Percentiles rank a stretch among this genome's conserved stretches.
These are phyloP conservation scores for Caenorhabditis afra DNA, from an alignment of 2,888 invertebrate species.

Conservation along the genomic window DNA sequence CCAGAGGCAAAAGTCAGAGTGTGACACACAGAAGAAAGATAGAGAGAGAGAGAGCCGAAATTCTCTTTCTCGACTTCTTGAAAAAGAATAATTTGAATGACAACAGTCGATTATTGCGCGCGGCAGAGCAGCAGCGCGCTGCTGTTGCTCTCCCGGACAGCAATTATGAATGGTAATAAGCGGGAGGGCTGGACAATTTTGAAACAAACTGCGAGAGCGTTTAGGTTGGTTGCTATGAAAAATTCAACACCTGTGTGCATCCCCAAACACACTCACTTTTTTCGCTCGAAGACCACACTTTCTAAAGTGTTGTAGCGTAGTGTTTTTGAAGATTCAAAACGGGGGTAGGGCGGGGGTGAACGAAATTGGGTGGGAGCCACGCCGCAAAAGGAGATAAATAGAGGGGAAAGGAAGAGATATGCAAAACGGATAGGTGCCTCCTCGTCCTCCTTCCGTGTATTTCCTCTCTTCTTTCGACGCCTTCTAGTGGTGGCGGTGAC, in stretches of 20 bases:
- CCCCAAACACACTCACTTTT: too few species aligned
- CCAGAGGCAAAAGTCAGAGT: neutral
- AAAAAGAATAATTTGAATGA: neutral
- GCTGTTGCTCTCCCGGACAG: too few species aligned
- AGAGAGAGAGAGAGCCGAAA: slow-evolving; percentile 18
- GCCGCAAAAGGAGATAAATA: neutral
- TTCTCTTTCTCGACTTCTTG: neutral
- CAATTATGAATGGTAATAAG: neutral
- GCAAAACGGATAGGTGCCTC: neutral
- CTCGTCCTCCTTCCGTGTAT: neutral
- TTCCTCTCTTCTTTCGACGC: neutral
- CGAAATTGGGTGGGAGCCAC: too few species aligned
- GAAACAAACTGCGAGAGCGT: too few species aligned
- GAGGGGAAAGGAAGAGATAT: neutral
- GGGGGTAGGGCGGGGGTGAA: too few species aligned
- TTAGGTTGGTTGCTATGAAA: too few species aligned
- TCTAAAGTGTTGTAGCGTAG: too few species aligned
- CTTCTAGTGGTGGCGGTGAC: neutral
- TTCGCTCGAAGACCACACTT: too few species aligned
- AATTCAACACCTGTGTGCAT: too few species aligned
- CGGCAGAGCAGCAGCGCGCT: neutral
- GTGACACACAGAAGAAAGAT: slow-evolving; percentile 31
- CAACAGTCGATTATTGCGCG: neutral
- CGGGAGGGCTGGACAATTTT: neutral
- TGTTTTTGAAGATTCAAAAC: too few species aligned